Conservation (phyloP, 1,140 invertebrate genomes). For the Drosophila nigrodunni region DNA sequence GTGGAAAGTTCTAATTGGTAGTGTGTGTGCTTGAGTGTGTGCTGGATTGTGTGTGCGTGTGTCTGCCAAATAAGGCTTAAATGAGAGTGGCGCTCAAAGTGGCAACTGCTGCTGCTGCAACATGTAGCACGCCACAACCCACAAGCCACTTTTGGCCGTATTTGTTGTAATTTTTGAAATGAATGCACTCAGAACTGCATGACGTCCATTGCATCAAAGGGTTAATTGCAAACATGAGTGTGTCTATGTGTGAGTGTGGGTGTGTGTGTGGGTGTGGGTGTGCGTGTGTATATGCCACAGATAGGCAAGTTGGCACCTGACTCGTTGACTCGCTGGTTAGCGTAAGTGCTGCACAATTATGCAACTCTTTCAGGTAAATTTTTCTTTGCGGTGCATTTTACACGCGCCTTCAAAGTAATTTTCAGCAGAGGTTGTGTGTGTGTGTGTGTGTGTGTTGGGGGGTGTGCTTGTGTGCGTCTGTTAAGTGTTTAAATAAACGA, state of each 20-base stretch:
- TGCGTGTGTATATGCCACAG: neutral
- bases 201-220: conserved; percentile 55
- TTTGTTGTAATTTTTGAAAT: conserved; percentile 33
- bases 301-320: conserved; percentile 8
- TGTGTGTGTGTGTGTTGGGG: conserved; percentile 9
- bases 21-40: neutral
- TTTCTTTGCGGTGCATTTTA: conserved; percentile 68
- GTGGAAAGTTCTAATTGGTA: neutral
- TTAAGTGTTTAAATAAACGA: conserved; percentile 79
- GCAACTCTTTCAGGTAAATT: conserved; percentile 47
- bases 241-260: neutral
- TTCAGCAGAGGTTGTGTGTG: neutral
- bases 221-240: conserved; percentile 50
- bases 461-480: conserved; percentile 38
- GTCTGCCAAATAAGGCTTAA: neutral
- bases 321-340: conserved; percentile 5
- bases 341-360: conserved; percentile 54
- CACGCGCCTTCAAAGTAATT: conserved; percentile 48
- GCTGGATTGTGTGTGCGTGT: no score
- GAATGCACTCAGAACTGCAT: conserved; percentile 6
- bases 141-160: conserved; percentile 7
- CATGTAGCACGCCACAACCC: neutral
- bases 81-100: neutral
- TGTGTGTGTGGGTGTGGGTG: neutral
- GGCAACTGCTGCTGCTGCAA: neutral